phyloP scores from a whole-genome alignment of 1,140 invertebrate genomes.

The Halictus rubicundus region DNA sequence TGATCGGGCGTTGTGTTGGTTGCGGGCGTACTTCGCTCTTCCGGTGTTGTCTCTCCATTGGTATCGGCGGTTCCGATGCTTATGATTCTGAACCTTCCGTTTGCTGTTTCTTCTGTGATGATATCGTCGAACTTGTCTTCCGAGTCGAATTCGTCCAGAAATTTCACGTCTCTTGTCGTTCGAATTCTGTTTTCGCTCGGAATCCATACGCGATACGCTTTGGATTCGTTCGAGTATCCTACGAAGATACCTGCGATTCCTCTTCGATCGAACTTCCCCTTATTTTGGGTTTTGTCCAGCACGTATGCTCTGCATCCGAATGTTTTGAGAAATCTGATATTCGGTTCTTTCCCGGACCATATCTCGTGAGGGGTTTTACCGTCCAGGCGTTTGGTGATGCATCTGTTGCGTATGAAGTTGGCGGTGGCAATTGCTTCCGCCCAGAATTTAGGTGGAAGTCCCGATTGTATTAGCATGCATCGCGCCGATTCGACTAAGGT shows the following conservation, averaged over 20 bases:
- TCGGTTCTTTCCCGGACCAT: not conserved
- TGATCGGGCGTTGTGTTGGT: not conserved
- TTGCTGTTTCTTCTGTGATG: no score
- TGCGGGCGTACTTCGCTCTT: not conserved
- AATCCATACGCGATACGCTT: conserved; percentile 13
- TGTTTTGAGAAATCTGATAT: not conserved
- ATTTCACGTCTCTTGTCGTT: no score
- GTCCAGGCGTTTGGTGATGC: not conserved
- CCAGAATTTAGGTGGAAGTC: not conserved
- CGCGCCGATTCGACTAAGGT: not conserved
- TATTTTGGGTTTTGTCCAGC: not conserved
- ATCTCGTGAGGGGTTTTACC: not conserved
- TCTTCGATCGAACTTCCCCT: conserved; percentile 3
- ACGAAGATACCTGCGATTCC: not conserved
- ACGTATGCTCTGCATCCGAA: conserved; percentile 17
- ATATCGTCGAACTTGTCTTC: no score
- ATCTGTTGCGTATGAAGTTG: conserved; percentile 9
- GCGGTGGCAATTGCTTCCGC: conserved; percentile 11
- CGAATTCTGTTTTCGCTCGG: not conserved
- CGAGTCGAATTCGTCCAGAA: no score
- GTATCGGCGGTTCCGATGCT: no score
- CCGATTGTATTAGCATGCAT: not conserved
- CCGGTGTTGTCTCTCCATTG: no score
- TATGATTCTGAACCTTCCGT: no score
- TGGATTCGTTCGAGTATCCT: conserved; percentile 2